These are phyloP conservation scores for Urophycis tenuis DNA, from an alignment of 2,797 vertebrate species.

Conservation along the genomic window DNA sequence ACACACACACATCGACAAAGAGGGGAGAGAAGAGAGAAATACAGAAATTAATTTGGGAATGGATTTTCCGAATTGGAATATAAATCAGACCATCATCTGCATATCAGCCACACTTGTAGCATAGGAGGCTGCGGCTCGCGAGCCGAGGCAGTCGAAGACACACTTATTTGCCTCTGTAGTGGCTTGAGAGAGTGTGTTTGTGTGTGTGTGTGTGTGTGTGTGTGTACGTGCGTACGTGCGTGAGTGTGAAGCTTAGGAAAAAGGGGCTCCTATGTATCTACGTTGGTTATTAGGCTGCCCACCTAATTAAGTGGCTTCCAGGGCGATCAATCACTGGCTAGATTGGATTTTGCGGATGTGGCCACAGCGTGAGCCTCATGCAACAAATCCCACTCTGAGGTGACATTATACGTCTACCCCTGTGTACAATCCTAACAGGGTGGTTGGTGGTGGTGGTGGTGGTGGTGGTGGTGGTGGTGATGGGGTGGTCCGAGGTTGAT, in stretches of 20 bases:
- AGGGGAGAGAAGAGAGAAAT: neutral
- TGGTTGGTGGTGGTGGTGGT: no score
- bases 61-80: conserved; percentile 22
- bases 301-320: conserved; percentile 57
- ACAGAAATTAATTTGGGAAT: conserved; percentile 21
- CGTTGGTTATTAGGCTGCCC: conserved; percentile 60
- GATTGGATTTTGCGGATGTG: conserved; percentile 62
- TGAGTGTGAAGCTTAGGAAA: conserved; percentile 5
- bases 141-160: conserved; percentile 20
- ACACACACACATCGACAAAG: neutral
- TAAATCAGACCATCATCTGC: conserved; percentile 41
- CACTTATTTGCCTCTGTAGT: neutral
- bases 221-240: no score
- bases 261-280: conserved; percentile 58
- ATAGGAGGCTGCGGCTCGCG: conserved; percentile 22
- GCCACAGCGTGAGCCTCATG: conserved; percentile 35
- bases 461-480: no score
- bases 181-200: conserved; percentile 42
- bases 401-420: conserved; percentile 51
- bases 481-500: neutral
- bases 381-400: conserved; percentile 52
- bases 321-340: conserved; percentile 63
- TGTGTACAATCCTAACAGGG: conserved; percentile 49
- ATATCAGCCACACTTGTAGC: conserved; percentile 28
- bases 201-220: conserved; percentile 41